These are phyloP conservation scores for Papilio polytes DNA, from an alignment of 1,140 invertebrate genomes.

Conservation along the genomic window DNA sequence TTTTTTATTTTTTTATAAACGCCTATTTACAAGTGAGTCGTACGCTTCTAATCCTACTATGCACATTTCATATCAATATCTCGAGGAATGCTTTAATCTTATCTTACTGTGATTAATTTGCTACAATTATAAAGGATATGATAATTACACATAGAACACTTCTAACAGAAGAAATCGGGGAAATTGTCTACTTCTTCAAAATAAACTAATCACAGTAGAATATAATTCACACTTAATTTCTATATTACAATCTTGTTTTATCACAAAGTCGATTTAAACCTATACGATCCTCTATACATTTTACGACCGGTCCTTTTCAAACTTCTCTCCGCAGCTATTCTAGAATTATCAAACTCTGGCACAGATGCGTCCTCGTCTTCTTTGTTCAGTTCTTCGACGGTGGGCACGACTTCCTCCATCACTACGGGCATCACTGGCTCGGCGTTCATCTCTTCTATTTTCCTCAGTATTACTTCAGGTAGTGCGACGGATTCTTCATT, in stretches of 20 bases:
- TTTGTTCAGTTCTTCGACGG: slow-evolving; percentile 39
- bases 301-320: slow-evolving; percentile 45
- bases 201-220: slow-evolving; percentile 15
- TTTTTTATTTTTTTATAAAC: not conserved
- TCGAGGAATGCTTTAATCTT: not conserved
- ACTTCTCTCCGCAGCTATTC: slow-evolving; percentile 53
- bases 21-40: slow-evolving; percentile 27
- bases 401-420: slow-evolving; percentile 40
- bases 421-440: slow-evolving; percentile 38
- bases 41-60: not conserved
- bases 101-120: not conserved
- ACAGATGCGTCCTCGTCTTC: slow-evolving; percentile 39
- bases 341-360: slow-evolving; percentile 41
- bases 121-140: not conserved
- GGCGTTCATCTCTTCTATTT: slow-evolving; percentile 35
- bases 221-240: slow-evolving; percentile 15
- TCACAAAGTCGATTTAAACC: slow-evolving; percentile 54
- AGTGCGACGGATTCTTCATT: not conserved
- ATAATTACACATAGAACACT: not conserved
- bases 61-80: not conserved
- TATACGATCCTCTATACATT: slow-evolving; percentile 48
- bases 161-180: not conserved
- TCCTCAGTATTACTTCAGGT: slow-evolving; percentile 11
- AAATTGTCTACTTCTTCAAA: not conserved
- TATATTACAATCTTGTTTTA: not conserved